Conservation (phyloP, 2,113 vertebrate genomes). For the Myiagra hebetior region DNA sequence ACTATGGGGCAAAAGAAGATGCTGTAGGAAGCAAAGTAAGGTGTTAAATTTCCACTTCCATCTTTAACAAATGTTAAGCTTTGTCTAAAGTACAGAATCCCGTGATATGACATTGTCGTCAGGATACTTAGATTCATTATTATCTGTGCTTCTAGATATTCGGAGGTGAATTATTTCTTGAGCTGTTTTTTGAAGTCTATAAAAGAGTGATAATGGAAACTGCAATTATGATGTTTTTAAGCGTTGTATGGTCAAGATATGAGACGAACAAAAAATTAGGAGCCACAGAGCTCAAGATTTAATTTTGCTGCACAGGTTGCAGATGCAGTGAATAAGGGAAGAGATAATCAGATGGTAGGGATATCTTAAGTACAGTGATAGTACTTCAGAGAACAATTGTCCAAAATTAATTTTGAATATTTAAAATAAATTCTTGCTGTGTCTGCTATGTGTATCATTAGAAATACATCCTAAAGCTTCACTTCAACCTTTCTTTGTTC, state of each 20-base stretch:
- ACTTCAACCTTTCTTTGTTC: not conserved
- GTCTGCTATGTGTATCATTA: not conserved
- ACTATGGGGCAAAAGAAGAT: not conserved
- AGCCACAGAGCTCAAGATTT: not conserved
- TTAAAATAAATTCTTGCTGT: not conserved
- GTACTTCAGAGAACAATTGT: not conserved
- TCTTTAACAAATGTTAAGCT: not conserved
- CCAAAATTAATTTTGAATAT: not conserved
- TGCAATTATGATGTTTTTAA: not conserved
- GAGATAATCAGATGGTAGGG: not conserved
- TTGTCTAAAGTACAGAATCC: not conserved
- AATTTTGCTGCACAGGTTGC: not conserved
- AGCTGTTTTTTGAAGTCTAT: not conserved
- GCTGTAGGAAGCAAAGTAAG: not conserved
- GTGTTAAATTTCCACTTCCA: not conserved
- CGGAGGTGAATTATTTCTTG: not conserved
- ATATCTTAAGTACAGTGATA: not conserved
- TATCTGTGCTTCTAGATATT: not conserved
- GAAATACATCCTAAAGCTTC: not conserved
- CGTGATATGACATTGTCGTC: not conserved
- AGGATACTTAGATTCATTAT: not conserved
- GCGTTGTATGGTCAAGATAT: not conserved
- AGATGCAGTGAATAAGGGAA: not conserved
- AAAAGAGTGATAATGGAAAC: not conserved
- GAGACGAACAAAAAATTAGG: not conserved